Base-by-base conservation (phyloP, 2,888 invertebrate species). In the Microplitis manilae region DNA sequence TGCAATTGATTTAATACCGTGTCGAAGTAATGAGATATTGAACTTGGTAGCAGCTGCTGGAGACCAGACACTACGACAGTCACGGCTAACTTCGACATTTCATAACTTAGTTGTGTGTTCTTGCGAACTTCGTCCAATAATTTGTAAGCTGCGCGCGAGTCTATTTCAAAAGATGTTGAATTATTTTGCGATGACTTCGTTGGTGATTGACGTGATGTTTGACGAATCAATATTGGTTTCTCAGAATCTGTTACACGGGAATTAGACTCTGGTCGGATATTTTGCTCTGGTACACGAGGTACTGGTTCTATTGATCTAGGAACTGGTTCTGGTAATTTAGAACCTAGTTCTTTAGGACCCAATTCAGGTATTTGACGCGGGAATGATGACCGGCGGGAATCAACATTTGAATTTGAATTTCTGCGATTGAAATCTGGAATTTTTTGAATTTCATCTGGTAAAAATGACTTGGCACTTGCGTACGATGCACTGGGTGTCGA, bases 91-190 rank as follows among this genome's bases (percentile, higher is more conserved):
- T 95, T 94, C 0, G 96, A 96, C 92, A 96, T 93, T 84, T 96
- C 95, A 90, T 96, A 96, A 84, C 96, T 96, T 61, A 97, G 92
- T 85, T 96, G 95, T 0, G 97, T 96, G 86, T 95, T 95, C 84
- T 94, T 94, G 71, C 97, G 92, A 62, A 97, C 95, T 83, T 94
- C 93, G 88, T 96, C 96, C 6, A 96, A 94, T 80, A 96, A 92
- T 85, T 95, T 94, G 89, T 96, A 96, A 67, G 96, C 93, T 73
- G 91, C 90, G 81, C 91, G 91, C 40, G 89, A 91, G 76, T 89
- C 88, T 38, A 90, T 87, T 75, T 89, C 87, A 61, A 82, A 82
- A 59, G 85, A 84, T 68, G 83, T 83, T 38, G 86, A 83, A 75
- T 85, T 85, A 41, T 80, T 88, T 75, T 89, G 30, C 4, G 30